These are phyloP conservation scores for Todiramphus chloris DNA, from an alignment of 2,113 vertebrate genomes.

Conservation along the genomic window DNA sequence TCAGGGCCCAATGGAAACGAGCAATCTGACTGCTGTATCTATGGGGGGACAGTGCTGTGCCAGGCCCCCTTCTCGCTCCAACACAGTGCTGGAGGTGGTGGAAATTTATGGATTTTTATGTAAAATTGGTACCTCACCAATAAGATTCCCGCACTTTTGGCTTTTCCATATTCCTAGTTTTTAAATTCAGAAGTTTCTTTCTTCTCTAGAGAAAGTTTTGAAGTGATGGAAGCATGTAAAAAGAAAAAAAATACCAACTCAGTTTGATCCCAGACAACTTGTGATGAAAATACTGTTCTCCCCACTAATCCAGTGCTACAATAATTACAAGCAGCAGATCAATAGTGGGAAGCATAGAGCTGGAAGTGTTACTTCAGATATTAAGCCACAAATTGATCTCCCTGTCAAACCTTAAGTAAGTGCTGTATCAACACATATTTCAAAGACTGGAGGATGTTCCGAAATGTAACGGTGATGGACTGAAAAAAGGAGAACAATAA, in stretches of 20 bases:
- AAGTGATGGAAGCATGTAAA: neutral
- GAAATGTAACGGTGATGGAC: neutral
- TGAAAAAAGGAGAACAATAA: neutral
- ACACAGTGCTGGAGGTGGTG: neutral
- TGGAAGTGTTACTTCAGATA: constrained; percentile 18
- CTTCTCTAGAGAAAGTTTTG: neutral
- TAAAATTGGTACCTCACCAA: neutral
- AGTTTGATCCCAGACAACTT: neutral
- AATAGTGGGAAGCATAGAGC: neutral
- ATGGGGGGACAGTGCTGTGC: neutral
- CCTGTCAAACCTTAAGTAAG: constrained; percentile 20
- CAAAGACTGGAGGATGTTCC: neutral
- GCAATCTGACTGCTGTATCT: neutral
- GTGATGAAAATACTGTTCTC: constrained; percentile 15
- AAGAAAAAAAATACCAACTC: neutral
- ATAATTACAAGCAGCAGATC: constrained; percentile 29
- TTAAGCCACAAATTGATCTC: constrained; percentile 54
- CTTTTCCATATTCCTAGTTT: neutral
- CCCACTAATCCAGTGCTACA: neutral
- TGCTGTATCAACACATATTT: constrained; percentile 6
- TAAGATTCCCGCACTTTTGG: neutral
- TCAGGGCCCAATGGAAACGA: neutral
- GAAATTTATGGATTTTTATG: neutral
- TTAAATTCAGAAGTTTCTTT: neutral
- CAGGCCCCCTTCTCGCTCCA: neutral